Conservation (phyloP, 2,797 vertebrate species). For the Characodon lateralis region DNA sequence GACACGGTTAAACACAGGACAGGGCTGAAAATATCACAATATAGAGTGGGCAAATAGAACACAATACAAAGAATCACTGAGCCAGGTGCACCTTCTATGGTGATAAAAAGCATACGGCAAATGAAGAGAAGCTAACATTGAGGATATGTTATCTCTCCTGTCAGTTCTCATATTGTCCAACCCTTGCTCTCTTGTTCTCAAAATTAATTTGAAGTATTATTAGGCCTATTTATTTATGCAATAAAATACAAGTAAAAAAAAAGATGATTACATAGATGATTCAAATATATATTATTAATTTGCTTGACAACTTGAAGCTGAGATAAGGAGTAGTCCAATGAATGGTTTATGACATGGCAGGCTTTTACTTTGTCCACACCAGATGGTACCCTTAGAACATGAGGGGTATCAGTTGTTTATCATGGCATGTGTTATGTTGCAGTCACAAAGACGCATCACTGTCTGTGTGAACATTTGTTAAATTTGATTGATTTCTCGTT, state of each 20-base stretch:
- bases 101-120: too few species aligned
- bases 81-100: too few species aligned
- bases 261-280: neutral
- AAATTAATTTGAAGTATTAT: too few species aligned
- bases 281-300: neutral
- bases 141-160: too few species aligned
- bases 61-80: too few species aligned
- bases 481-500: neutral
- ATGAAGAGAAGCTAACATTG: too few species aligned
- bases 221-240: too few species aligned
- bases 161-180: too few species aligned
- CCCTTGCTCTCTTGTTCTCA: too few species aligned
- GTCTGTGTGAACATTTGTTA: neutral
- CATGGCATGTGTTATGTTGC: neutral
- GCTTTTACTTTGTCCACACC: neutral
- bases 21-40: too few species aligned
- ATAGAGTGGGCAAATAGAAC: too few species aligned
- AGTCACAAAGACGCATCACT: neutral
- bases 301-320: neutral
- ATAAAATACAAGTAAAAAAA: neutral
- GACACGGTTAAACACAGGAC: too few species aligned
- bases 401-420: neutral
- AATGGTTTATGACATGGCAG: neutral
- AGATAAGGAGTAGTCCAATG: neutral
- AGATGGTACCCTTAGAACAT: neutral